phyloP scores from a whole-genome alignment of 2,113 vertebrate species.

The Hyla sarda region DNA sequence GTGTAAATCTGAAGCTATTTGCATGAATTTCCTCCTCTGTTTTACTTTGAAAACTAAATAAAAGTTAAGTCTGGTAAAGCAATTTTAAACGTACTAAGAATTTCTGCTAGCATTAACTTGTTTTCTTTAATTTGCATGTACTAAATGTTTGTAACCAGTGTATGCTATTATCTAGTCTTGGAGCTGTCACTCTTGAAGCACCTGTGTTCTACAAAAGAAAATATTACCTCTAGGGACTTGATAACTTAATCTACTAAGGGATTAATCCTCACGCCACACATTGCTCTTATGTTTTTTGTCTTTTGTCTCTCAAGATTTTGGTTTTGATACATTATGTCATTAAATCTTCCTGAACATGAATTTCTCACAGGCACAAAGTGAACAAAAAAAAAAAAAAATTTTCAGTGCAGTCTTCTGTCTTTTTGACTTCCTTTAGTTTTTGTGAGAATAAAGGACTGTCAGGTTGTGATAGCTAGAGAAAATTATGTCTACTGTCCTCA shows the following conservation, averaged over 20 bases:
- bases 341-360: slow-evolving; percentile 36
- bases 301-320: slow-evolving; percentile 33
- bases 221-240: slow-evolving; percentile 27
- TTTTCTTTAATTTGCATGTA: slow-evolving; percentile 19
- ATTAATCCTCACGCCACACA: not conserved
- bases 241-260: slow-evolving; percentile 38
- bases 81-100: not conserved
- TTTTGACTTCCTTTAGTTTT: not conserved
- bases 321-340: slow-evolving; percentile 37
- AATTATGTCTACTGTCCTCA: not conserved
- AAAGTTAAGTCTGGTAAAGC: not conserved
- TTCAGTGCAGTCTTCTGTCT: not conserved
- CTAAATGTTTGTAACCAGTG: slow-evolving; percentile 10
- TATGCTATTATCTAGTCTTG: slow-evolving; percentile 42
- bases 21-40: not conserved
- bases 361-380: slow-evolving; percentile 14
- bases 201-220: slow-evolving; percentile 20
- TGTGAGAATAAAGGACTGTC: not conserved
- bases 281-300: slow-evolving; percentile 21
- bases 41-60: not conserved
- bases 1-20: not conserved
- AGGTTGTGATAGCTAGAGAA: not conserved
- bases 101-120: not conserved
- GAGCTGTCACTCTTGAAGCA: slow-evolving; percentile 32
- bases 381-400: not conserved